Base-by-base conservation (phyloP, 2,888 invertebrate species). In the Aphelenchoides bicaudatus region DNA sequence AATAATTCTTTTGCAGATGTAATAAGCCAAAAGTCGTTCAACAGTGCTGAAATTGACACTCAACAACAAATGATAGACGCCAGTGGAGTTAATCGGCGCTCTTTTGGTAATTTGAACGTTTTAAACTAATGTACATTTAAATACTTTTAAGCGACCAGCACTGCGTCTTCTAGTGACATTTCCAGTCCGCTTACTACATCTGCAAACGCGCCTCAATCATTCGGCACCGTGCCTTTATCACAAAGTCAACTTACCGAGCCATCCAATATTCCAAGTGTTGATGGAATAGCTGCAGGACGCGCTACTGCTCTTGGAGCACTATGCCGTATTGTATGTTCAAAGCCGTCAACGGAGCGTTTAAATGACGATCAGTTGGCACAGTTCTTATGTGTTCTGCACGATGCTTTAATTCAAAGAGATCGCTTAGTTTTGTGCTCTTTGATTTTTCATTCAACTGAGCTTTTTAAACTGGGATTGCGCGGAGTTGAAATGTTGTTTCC, bases 231-330 rank as follows among this genome's bases (percentile, higher is more conserved):
- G 34, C 25, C 50, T 23, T 23, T n/a, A 49, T 3, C 34, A 46
- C 3, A 28, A 19, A 38, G 37, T 13, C 55, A 29, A 19, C 50
- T 6, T 39, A 56, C 50, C 56, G 31, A 28, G 19, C 58, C 43
- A 43, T 28, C 29, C 31, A n/a, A 51, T 59, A 13, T 62, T 39
- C 66, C 66, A 13, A 39, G 58, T 30, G 69, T 72, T 3, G 63
- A 65, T 37, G 71, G 70, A n/a, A 47, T 67, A 21, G 61, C 85
- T 70, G 81, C 82, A 79, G 88, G 96, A 1, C 86, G 90, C 59
- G 94, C 96, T 0, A 91, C 92, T 81, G 94, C 96, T 0, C 85
- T 94, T 72, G 96, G 93, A 23, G 88, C 94, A 2, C 82, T 98
- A 23, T 96, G 96, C 54, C 86, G 93, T 73, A 91, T 96, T 78